Evolutionary conservation across 2,797 vertebrate species (phyloP), one percentile per base, ranked within the genome.

Genomic region (Rhadinocentrus ornatus): DNA sequence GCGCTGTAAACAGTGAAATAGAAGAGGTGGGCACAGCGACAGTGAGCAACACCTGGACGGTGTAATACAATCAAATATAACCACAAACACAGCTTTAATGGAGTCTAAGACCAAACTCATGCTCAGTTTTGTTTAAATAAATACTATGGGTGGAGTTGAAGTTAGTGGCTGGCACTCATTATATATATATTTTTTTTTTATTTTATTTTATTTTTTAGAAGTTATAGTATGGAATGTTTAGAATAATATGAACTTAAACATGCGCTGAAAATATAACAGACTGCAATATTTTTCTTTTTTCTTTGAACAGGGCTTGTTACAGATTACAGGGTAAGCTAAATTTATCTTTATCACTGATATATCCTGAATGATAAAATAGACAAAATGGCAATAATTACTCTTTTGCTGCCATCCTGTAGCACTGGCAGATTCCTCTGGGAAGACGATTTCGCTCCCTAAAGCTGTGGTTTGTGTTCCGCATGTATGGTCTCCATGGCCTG

Each of bases 401-500:
- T 32, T 10, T 7, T 50, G 1, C n/a, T 65, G 56, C 65, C 26
- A 13, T 31, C 11, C 24, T 71, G 11, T 86, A 99, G 98, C 98
- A 99, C 68, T 99, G 98, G 98, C 97, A 98, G 87, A 96, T 99
- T 69, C 97, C 97, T 0, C 88, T 99, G 69, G 97, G 97, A 13
- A 95, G 98, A 76, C 91, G 97, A 79, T 99, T 99, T 84, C 97
- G 97, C 46, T 97, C 98, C 2, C 88, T 99, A 70, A 99, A 99
- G 91, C 76, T 99, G 91, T 99, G 98, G 97, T 99, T 99, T 71
- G 98, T 99, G 46, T 96, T 99, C 75, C 95, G 98, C 69, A 84
- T 96, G 89, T 98, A 97, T 0, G 98, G 98, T 0, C 88, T 97
- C 62, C 92, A 78, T 5, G 96, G 96, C 20, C 92, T 99, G 81